phyloP scores from a whole-genome alignment of 1,140 invertebrate genomes.

The Kradibia gibbosae region DNA sequence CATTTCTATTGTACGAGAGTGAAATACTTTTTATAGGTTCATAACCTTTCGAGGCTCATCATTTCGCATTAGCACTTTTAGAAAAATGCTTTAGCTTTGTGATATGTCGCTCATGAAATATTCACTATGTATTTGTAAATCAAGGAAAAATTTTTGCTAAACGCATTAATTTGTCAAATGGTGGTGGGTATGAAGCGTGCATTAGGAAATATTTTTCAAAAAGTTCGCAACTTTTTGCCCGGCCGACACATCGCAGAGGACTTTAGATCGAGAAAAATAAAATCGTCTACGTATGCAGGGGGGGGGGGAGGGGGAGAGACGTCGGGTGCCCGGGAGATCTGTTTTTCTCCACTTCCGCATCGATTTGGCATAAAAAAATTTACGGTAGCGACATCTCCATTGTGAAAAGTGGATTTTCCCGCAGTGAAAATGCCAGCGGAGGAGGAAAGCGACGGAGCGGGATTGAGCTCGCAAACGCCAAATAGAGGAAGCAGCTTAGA shows the following conservation, averaged over 20 bases:
- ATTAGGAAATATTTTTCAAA: background rate
- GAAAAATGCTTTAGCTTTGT: too few relatives aligned
- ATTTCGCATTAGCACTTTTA: too few relatives aligned
- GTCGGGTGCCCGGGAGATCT: background rate
- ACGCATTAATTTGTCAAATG: background rate
- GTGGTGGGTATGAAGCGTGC: background rate
- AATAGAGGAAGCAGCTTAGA: slow-evolving; percentile 3
- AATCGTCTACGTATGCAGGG: background rate
- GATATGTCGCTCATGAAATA: too few relatives aligned
- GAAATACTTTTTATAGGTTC: too few relatives aligned
- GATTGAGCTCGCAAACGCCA: background rate
- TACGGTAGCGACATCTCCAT: background rate
- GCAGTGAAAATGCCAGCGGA: background rate
- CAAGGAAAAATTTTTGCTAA: background rate
- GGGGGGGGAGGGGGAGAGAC: background rate
- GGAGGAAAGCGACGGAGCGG: background rate
- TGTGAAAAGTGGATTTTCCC: slow-evolving; percentile 18
- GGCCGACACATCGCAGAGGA: background rate
- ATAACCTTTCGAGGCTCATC: too few relatives aligned
- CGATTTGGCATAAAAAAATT: background rate
- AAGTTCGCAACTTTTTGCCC: background rate
- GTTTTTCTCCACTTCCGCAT: slow-evolving; percentile 9
- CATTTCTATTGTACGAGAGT: too few relatives aligned
- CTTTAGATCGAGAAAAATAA: background rate
- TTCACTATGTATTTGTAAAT: too few relatives aligned